phyloP scores from a whole-genome alignment of 2,797 vertebrate species.

The Enteromius afrohamiltoni region DNA sequence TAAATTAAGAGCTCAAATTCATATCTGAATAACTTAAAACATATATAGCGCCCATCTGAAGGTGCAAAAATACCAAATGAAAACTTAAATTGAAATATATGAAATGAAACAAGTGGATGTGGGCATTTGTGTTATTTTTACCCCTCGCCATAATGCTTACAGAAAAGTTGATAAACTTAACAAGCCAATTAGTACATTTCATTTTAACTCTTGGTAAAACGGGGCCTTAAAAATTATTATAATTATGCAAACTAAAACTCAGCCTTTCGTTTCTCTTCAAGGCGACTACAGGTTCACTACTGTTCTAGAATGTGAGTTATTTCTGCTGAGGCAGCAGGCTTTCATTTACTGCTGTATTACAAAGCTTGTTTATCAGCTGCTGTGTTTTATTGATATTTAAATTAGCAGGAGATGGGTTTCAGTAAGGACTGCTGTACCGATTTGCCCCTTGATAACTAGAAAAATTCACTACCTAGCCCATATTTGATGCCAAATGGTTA shows the following conservation, averaged over 20 bases:
- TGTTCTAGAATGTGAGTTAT: conserved; percentile 58
- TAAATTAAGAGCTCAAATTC: background rate
- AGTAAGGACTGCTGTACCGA: conserved; percentile 49
- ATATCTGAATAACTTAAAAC: background rate
- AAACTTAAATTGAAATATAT: background rate
- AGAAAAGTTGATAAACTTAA: background rate
- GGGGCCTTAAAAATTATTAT: background rate
- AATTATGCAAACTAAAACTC: background rate
- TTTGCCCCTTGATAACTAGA: conserved; percentile 54
- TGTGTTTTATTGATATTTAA: conserved; percentile 64
- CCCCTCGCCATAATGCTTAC: background rate
- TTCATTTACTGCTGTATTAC: conserved; percentile 68
- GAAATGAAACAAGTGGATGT: background rate
- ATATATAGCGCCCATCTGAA: background rate
- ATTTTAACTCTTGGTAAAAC: background rate
- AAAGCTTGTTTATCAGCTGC: conserved; percentile 62
- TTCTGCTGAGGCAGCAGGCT: conserved; percentile 69
- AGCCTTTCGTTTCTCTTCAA: conserved; percentile 1
- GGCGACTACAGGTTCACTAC: conserved; percentile 45
- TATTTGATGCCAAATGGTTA: background rate
- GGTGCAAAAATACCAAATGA: background rate
- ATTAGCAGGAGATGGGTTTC: conserved; percentile 48
- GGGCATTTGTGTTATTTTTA: background rate
- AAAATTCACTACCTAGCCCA: background rate
- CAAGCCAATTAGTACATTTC: background rate